phyloP scores from a whole-genome alignment of 2,113 vertebrate genomes.

The Oryctolagus cuniculus region mOryCun1.1 NC_091444.1:10588501-10589000 shows the following conservation, averaged over 20 bases:
- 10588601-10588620: background rate
- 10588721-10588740: background rate
- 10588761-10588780: background rate
- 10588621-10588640: background rate
- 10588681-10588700: background rate
- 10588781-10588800: background rate
- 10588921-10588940: too few species aligned
- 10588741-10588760: background rate
- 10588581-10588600: background rate
- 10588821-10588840: background rate
- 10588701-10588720: background rate
- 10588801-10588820: background rate
- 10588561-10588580: background rate
- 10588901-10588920: too few species aligned
- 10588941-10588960: too few species aligned
- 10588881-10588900: too few species aligned
- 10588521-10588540: background rate
- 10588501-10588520: background rate
- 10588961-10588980: too few species aligned
- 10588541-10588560: background rate
- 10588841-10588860: too few species aligned
- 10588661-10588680: background rate
- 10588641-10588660: background rate
- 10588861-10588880: too few species aligned
- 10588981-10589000: too few species aligned